Evolutionary conservation across 2,797 vertebrate species (phyloP).

Genomic region (Acanthurus lineatus): DNA sequence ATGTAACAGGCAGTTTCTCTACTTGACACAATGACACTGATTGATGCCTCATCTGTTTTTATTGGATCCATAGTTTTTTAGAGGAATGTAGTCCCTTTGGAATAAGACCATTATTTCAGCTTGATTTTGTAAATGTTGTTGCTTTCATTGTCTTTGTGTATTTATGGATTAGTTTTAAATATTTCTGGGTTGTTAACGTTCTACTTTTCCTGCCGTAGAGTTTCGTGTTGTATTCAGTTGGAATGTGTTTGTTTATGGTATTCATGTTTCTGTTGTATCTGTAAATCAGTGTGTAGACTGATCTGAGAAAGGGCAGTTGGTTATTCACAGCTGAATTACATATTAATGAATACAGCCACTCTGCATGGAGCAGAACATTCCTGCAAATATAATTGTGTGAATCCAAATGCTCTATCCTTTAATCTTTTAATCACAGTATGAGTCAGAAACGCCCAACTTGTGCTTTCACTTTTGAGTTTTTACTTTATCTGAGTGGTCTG

Average conservation of each 20-base stretch:
- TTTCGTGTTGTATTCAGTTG: conserved; percentile 17
- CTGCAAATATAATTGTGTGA: conserved; percentile 21
- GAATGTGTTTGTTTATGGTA: conserved; percentile 16
- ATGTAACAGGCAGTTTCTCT: background rate
- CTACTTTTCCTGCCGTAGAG: conserved; percentile 23
- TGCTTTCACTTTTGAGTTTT: conserved; percentile 8
- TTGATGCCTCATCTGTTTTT: conserved; percentile 1
- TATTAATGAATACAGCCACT: conserved; percentile 22
- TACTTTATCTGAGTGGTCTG: conserved; percentile 17
- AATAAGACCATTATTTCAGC: conserved; percentile 21
- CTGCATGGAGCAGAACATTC: conserved; percentile 31
- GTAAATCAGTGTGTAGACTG: conserved; percentile 27
- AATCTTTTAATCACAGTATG: background rate
- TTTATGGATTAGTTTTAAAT: conserved; percentile 31
- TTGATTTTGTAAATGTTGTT: conserved; percentile 52
- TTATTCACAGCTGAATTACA: conserved; percentile 6
- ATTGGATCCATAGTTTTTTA: conserved; percentile 23
- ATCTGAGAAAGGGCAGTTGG: conserved; percentile 22
- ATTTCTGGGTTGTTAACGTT: background rate
- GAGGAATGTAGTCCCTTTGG: conserved; percentile 30
- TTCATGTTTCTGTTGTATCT: conserved; percentile 35
- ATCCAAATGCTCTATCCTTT: conserved; percentile 52
- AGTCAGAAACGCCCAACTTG: conserved; percentile 32
- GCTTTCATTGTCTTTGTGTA: background rate
- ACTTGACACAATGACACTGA: conserved; percentile 10